Evolutionary conservation across 92 coral and sea anemone species (phyloP), one percentile per base, ranked within the genome.

Genomic region (Zoanthus gigantus): DNA sequence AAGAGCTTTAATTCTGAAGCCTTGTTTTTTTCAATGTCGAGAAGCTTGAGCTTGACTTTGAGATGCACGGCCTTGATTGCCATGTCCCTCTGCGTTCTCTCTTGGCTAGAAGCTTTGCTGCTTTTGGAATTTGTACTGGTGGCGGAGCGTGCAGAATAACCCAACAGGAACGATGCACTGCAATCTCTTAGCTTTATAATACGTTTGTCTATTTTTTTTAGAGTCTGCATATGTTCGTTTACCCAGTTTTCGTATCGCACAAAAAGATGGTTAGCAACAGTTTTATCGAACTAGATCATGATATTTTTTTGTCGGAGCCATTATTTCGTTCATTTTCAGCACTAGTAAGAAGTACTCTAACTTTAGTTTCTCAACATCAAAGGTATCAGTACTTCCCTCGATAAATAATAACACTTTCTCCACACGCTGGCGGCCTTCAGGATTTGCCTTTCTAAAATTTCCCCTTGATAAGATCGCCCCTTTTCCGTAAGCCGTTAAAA

Each of bases 241-340:
- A 76, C 30, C 80, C 80, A 76, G 30, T 76, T 76, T 76, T 76
- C 42, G 80, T 76, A 76, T 10, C 80, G 37, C 80, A 18, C 65
- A 23, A 52, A 76, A 76, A 76, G 37, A 48, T 76, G 53, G 80
- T 53, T 76, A 23, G 54, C 80, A 45, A 48, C 23, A 14, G 63
- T 29, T 48, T 76, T 52, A 76, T 45, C 80, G 42, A 23, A 16
- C 63, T 52, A 23, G 56, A 50, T 45, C 61, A 4, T 48, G 61
- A 29, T 32, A 48, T 29, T 76, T 76, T 23, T 76, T 63, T 11
- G 80, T 76, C 31, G 50, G 17, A 7, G 48, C 65, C 80, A 50
- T 76, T 76, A 76, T 76, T 52, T 76, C 65, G 53, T 76, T 76
- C 80, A 76, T 76, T 48, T 76, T 76, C 6, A 45, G 12, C 57